These are phyloP conservation scores for Drosophila phalerata DNA, from an alignment of 2,888 invertebrate genomes.

Conservation along the genomic window DNA sequence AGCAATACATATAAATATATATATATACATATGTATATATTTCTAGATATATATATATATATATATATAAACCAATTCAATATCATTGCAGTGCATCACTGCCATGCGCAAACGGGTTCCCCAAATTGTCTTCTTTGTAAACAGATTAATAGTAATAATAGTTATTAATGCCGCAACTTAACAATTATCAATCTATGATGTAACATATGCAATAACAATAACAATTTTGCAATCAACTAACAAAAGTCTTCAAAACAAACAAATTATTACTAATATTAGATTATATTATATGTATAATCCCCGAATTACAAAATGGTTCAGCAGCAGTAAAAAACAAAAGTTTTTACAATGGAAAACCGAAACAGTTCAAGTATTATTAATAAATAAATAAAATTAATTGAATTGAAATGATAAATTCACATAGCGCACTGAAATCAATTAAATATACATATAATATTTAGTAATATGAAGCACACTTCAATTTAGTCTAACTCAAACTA, in stretches of 20 bases:
- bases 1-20: conserved; percentile 18
- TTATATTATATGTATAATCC: conserved; percentile 15
- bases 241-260: conserved; percentile 41
- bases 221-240: conserved; percentile 53
- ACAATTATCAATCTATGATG: conserved; percentile 66
- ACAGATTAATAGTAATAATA: conserved; percentile 38
- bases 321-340: conserved; percentile 19
- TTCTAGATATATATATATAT: conserved; percentile 2
- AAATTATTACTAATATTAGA: conserved; percentile 18
- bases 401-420: conserved; percentile 24
- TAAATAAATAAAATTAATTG: conserved; percentile 26
- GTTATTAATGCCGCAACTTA: conserved; percentile 34
- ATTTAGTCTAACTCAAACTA: conserved; percentile 24
- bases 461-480: conserved; percentile 42
- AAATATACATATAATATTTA: conserved; percentile 25
- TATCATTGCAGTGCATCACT: conserved; percentile 80
- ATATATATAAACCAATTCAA: conserved; percentile 50
- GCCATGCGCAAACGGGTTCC: conserved; percentile 78
- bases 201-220: conserved; percentile 71
- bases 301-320: conserved; percentile 49
- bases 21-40: conserved; percentile 7
- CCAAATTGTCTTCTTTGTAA: conserved; percentile 67
- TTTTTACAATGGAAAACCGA: conserved; percentile 32
- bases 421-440: conserved; percentile 58
- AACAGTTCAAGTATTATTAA: conserved; percentile 59